Evolutionary conservation across 2,113 vertebrate genomes (phyloP).

Genomic region (Otolemur garnettii): DNA sequence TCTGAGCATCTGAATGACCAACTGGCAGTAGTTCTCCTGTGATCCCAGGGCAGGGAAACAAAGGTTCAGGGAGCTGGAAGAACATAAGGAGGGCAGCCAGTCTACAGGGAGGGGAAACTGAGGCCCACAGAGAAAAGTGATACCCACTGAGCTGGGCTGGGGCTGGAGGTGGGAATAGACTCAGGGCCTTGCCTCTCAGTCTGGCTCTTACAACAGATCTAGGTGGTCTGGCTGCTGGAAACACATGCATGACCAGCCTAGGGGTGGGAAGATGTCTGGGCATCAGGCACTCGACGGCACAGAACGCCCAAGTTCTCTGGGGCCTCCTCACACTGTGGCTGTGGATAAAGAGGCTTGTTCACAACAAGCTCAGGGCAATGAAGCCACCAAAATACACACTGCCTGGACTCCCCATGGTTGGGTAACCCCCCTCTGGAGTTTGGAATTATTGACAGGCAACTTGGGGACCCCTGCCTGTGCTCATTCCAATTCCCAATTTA

Average conservation of each 20-base stretch:
- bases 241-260: fast-evolving
- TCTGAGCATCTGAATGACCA: fast-evolving
- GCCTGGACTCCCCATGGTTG: neutral
- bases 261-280: neutral
- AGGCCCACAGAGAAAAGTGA: neutral
- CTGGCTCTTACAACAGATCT: neutral
- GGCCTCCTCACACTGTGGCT: neutral
- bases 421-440: neutral
- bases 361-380: neutral
- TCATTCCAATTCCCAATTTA: neutral
- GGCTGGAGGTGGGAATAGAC: neutral
- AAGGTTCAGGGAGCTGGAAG: neutral
- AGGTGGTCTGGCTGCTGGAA: too few species aligned
- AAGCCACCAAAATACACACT: neutral
- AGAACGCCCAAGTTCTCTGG: neutral
- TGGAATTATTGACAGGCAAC: too few species aligned
- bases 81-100: neutral
- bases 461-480: neutral
- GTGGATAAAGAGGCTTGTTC: neutral
- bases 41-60: neutral
- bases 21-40: too few species aligned
- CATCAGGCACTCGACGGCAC: fast-evolving
- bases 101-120: neutral
- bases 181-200: neutral
- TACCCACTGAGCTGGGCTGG: neutral